Percentiles rank a stretch among this genome's conserved stretches.
phyloP scores from a whole-genome alignment of 2,797 vertebrate species.

The Molossus alvarezi region DNA sequence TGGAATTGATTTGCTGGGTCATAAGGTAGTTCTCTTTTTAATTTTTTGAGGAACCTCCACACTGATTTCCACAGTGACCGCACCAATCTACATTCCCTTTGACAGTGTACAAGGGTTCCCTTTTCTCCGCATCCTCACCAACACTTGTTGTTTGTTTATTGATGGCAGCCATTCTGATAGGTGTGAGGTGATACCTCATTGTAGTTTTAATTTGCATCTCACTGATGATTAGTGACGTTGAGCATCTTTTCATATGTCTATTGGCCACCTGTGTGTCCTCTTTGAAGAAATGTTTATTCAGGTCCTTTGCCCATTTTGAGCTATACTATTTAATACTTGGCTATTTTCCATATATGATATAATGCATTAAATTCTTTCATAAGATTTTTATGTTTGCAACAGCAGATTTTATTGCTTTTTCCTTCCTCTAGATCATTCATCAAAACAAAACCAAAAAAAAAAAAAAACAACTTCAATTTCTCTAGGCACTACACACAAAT shows the following conservation, averaged over 20 bases:
- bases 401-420: conserved; percentile 36
- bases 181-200: background rate
- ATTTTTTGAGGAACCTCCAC: background rate
- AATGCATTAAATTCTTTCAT: conserved; percentile 9
- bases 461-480: conserved; percentile 59
- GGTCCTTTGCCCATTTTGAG: background rate
- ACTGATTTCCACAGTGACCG: background rate
- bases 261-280: background rate
- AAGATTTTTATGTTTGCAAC: conserved; percentile 57
- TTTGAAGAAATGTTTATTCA: background rate
- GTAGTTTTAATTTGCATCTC: background rate
- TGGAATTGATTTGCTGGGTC: background rate
- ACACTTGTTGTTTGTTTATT: background rate
- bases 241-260: background rate
- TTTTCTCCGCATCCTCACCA: background rate
- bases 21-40: background rate
- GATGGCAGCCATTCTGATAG: background rate
- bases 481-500: conserved; percentile 80
- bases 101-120: background rate
- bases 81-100: background rate
- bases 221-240: background rate
- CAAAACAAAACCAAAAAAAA: conserved; percentile 63
- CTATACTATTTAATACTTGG: background rate
- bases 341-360: background rate
- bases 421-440: conserved; percentile 80